Evolutionary conservation across 2,888 invertebrate species (phyloP).

Genomic region (Hyposoter didymator): DNA sequence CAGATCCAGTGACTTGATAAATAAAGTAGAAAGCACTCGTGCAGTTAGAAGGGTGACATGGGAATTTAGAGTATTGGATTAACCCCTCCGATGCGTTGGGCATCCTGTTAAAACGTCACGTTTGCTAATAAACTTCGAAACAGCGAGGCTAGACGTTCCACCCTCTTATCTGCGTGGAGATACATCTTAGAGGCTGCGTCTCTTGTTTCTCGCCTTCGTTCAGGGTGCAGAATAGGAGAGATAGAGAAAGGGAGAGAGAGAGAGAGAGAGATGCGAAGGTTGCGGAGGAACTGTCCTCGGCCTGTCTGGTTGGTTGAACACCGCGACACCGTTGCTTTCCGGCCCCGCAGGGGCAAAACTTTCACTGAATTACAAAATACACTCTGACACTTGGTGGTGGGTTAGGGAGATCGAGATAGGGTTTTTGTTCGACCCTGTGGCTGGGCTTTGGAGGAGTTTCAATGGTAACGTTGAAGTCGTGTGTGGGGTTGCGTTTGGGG

Average conservation of each 20-base stretch:
- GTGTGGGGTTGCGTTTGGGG: constrained; percentile 30
- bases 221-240: constrained; percentile 35
- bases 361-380: constrained; percentile 69
- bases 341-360: constrained; percentile 63
- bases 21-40: constrained; percentile 30
- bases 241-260: constrained; percentile 41
- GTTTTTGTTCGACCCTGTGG: constrained; percentile 45
- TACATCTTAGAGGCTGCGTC: constrained; percentile 55
- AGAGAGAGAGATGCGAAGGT: constrained; percentile 23
- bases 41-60: constrained; percentile 22
- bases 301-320: constrained; percentile 66
- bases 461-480: constrained; percentile 61
- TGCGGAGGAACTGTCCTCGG: constrained; percentile 57
- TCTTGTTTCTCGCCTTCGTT: constrained; percentile 50
- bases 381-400: constrained; percentile 64
- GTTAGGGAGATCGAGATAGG: constrained; percentile 43
- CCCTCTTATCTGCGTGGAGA: constrained; percentile 34
- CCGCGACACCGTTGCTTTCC: constrained; percentile 59
- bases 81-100: constrained; percentile 61
- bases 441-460: constrained; percentile 37
- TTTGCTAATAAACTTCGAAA: constrained; percentile 65
- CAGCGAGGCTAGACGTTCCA: constrained; percentile 33
- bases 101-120: constrained; percentile 62
- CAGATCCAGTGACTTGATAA: not conserved
- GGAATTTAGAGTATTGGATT: constrained; percentile 62